Percentiles rank a stretch among this genome's conserved stretches.
Conservation (phyloP, 1,140 invertebrate species). For the Sipha flava region DNA sequence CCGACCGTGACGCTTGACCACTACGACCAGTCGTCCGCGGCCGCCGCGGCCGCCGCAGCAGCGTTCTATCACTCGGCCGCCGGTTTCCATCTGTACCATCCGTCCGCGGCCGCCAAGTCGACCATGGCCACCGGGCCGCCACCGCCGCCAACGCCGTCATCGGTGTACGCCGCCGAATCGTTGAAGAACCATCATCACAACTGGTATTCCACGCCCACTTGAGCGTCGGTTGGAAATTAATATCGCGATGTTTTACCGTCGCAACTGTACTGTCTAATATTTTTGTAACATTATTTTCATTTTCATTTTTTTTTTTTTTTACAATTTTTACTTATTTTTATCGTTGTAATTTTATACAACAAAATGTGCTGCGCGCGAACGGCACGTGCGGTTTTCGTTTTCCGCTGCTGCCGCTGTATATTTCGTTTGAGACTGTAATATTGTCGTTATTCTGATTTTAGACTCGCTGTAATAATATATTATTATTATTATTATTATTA, state of each 20-base stretch:
- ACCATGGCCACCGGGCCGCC: slow-evolving; percentile 43
- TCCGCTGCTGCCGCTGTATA: not conserved
- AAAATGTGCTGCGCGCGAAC: too few species aligned
- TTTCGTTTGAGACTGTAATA: slow-evolving; percentile 16
- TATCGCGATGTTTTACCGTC: not conserved
- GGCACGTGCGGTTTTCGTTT: too few species aligned
- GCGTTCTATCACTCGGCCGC: slow-evolving; percentile 75
- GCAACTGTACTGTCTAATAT: too few species aligned
- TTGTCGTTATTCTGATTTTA: not conserved
- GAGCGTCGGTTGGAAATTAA: not conserved
- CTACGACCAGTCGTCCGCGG: slow-evolving; percentile 51
- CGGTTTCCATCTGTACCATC: slow-evolving; percentile 82
- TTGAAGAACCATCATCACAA: slow-evolving; percentile 50
- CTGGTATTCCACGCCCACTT: slow-evolving; percentile 71
- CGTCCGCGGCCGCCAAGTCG: slow-evolving; percentile 46
- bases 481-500: too few species aligned
- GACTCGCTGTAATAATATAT: too few species aligned
- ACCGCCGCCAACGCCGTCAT: slow-evolving; percentile 42
- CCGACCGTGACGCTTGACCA: slow-evolving; percentile 55
- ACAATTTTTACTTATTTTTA: too few species aligned
- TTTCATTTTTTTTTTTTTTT: too few species aligned
- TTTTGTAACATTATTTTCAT: too few species aligned
- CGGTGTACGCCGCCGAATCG: slow-evolving; percentile 44
- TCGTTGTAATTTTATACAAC: too few species aligned
- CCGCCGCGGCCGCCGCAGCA: slow-evolving; percentile 58